Conservation (phyloP, 2,888 invertebrate genomes). For the Hybos culiciformis region DNA sequence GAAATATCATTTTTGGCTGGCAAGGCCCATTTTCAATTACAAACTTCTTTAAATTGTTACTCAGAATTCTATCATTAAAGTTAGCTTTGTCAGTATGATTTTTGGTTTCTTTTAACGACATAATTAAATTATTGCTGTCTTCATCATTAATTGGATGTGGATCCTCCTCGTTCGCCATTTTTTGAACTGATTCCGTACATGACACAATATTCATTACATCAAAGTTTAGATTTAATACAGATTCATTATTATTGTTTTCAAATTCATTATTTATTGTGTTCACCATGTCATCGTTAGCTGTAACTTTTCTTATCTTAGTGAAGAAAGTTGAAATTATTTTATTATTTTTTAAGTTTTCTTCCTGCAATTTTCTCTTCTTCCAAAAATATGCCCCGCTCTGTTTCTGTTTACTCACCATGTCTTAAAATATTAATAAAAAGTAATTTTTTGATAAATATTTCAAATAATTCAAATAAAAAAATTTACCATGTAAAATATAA, state of each 20-base stretch:
- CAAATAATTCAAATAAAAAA: neutral
- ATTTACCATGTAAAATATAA: neutral
- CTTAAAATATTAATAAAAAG: neutral
- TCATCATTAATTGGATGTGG: neutral
- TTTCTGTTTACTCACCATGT: slow-evolving; percentile 1
- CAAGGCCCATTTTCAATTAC: neutral
- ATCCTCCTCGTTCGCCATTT: neutral
- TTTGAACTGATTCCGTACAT: neutral
- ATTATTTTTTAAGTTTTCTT: neutral
- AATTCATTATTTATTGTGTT: slow-evolving; percentile 1
- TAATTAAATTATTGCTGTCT: neutral
- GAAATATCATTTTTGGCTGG: slow-evolving; percentile 2
- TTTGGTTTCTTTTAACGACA: neutral
- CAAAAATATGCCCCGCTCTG: slow-evolving; percentile 1
- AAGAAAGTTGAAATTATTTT: slow-evolving; percentile 3
- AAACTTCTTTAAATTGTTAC: slow-evolving; percentile 1
- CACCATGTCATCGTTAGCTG: neutral
- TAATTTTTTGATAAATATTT: neutral
- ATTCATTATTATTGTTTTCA: no score
- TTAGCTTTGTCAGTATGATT: neutral
- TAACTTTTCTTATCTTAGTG: neutral
- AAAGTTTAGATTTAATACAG: neutral
- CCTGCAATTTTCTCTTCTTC: slow-evolving; percentile 1
- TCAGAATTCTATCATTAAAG: neutral
- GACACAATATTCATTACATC: neutral